phyloP scores from a whole-genome alignment of 2,113 vertebrate genomes.

The Uria aalge region DNA sequence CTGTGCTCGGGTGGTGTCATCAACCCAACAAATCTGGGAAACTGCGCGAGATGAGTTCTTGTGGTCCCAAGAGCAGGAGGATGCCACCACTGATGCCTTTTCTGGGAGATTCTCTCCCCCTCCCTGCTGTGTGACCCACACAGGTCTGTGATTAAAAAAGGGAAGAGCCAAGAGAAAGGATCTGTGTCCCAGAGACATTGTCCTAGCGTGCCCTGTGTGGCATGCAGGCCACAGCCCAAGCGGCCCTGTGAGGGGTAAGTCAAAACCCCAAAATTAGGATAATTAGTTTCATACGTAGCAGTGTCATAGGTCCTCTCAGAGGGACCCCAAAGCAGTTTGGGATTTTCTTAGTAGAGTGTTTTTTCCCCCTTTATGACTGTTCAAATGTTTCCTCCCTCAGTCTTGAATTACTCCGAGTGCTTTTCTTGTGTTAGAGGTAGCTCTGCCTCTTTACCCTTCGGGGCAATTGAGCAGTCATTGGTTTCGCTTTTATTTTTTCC shows the following conservation, averaged over 20 bases:
- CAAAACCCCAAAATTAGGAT: background rate
- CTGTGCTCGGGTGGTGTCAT: rapidly evolving
- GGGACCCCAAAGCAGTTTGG: background rate
- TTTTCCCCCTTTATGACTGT: background rate
- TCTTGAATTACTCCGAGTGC: background rate
- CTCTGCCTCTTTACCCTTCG: background rate
- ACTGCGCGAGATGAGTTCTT: rapidly evolving
- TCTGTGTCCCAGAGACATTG: background rate
- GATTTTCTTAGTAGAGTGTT: background rate
- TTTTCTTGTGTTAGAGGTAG: background rate
- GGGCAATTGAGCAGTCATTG: background rate
- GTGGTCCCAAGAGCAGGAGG: background rate
- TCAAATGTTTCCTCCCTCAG: background rate
- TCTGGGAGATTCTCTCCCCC: background rate
- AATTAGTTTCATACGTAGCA: background rate
- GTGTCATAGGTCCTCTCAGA: background rate
- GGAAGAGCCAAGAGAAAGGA: background rate
- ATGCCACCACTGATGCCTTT: background rate
- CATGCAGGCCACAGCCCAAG: background rate
- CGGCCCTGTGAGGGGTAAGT: background rate
- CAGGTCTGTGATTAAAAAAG: background rate
- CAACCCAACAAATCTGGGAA: background rate
- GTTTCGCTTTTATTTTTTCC: background rate
- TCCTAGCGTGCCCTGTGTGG: rapidly evolving
- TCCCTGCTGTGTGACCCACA: background rate